Percentiles rank a stretch among this genome's conserved stretches.
Evolutionary conservation across 1,140 invertebrate species (phyloP).

Genomic region (Lepidurus couesii): DNA sequence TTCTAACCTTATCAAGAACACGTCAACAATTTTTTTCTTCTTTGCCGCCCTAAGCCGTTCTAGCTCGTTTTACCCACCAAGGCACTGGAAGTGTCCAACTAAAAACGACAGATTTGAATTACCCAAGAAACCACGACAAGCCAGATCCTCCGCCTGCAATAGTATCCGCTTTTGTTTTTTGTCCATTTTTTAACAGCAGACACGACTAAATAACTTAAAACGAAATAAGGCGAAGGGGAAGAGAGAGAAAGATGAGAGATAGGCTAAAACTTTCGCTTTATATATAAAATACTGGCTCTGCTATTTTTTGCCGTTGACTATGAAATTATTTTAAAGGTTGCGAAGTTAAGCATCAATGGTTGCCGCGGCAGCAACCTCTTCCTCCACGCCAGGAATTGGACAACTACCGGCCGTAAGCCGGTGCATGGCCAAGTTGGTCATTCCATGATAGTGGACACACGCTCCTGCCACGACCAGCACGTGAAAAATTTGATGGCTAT

Average conservation of each 20-base stretch:
- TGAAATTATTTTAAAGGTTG: neutral
- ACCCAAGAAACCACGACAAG: neutral
- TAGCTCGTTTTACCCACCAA: neutral
- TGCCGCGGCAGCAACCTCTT: neutral
- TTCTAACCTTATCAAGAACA: neutral
- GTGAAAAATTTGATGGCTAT: conserved; percentile 58
- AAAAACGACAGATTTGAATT: neutral
- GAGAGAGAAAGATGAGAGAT: neutral
- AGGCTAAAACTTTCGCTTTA: neutral
- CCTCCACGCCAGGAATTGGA: conserved; percentile 30
- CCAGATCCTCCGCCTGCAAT: neutral
- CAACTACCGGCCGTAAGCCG: conserved; percentile 88
- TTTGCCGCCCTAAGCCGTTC: neutral
- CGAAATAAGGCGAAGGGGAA: conserved; percentile 1
- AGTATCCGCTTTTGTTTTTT: neutral
- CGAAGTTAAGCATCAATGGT: neutral
- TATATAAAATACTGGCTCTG: conserved; percentile 22
- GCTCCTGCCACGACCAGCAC: conserved; percentile 60
- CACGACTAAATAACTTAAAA: neutral
- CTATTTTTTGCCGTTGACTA: conserved; percentile 5
- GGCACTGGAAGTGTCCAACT: conserved; percentile 5
- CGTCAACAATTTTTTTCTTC: neutral
- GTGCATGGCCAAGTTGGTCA: conserved; percentile 94
- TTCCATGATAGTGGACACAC: conserved; percentile 97
- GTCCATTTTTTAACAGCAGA: neutral